These are phyloP conservation scores for Conus ventricosus DNA, from an alignment of 1,140 invertebrate species.

Conservation along the genomic window DNA sequence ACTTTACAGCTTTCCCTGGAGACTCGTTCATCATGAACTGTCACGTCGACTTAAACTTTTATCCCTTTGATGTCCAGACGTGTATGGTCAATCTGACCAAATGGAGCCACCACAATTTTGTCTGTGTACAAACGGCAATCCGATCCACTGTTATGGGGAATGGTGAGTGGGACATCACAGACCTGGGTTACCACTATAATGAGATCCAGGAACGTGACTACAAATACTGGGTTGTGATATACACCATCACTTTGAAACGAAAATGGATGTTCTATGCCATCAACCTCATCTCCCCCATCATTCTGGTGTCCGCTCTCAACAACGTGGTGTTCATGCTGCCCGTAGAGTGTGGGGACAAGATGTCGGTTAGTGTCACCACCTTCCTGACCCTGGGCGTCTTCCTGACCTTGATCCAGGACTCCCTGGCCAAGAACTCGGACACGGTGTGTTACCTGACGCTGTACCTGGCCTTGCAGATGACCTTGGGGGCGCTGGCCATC, in stretches of 20 bases:
- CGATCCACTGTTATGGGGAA: background rate
- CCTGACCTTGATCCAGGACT: background rate
- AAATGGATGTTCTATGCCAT: conserved; percentile 26
- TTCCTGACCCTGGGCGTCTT: conserved; percentile 39
- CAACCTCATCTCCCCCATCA: conserved; percentile 38
- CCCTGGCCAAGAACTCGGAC: conserved; percentile 16
- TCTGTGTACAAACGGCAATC: background rate
- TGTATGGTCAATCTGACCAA: background rate
- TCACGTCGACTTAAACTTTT: background rate
- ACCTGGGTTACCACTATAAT: background rate
- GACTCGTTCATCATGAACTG: background rate
- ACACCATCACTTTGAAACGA: conserved; percentile 24
- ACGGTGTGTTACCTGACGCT: conserved; percentile 9
- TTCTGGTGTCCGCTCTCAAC: conserved; percentile 40
- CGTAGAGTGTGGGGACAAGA: conserved; percentile 46
- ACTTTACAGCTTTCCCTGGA: background rate
- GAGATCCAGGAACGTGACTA: no score
- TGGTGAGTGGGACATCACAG: background rate
- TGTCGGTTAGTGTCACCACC: conserved; percentile 39
- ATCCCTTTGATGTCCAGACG: conserved; percentile 1
- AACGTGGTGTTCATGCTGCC: conserved; percentile 42
- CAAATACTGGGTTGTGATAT: conserved; percentile 3
- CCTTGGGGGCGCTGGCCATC: background rate
- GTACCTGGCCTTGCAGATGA: conserved; percentile 8
- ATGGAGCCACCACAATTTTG: background rate